A percentile compares a stretch with the other conserved stretches of the same genome.
phyloP scores from a whole-genome alignment of 2,888 invertebrate species.

The Chelonus formosanus region DNA sequence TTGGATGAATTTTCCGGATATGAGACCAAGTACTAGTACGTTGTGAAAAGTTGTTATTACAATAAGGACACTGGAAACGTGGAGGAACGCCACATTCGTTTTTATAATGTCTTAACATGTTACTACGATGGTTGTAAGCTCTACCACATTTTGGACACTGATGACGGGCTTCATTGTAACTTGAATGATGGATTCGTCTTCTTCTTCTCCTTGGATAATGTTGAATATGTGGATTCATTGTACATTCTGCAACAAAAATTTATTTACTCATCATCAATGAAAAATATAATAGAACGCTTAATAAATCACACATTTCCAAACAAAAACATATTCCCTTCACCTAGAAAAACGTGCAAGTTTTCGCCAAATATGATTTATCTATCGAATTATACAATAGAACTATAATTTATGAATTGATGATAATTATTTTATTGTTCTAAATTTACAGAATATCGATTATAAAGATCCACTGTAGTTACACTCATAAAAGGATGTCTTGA shows the following conservation, averaged over 20 bases:
- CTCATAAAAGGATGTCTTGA: slow-evolving; percentile 42
- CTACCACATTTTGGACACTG: slow-evolving; percentile 27
- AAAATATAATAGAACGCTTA: no score
- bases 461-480: not conserved
- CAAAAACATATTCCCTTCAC: no score
- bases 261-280: no score
- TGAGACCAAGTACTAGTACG: slow-evolving; percentile 61
- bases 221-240: not conserved
- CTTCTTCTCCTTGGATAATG: no score
- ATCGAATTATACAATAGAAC: no score
- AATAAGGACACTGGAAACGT: slow-evolving; percentile 62
- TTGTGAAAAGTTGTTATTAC: slow-evolving; percentile 58
- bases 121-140: slow-evolving; percentile 71
- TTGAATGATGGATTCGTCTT: no score
- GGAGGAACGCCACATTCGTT: slow-evolving; percentile 63
- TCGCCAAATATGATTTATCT: no score
- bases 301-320: no score
- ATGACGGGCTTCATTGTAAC: slow-evolving; percentile 3
- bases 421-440: not conserved
- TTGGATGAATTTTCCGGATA: slow-evolving; percentile 56
- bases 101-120: slow-evolving; percentile 69
- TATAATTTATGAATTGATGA: not conserved
- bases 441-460: slow-evolving; percentile 6
- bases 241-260: not conserved
- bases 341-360: no score